Evolutionary conservation across 2,888 invertebrate species (phyloP).

Genomic region (Oconnorella tubifera): DNA sequence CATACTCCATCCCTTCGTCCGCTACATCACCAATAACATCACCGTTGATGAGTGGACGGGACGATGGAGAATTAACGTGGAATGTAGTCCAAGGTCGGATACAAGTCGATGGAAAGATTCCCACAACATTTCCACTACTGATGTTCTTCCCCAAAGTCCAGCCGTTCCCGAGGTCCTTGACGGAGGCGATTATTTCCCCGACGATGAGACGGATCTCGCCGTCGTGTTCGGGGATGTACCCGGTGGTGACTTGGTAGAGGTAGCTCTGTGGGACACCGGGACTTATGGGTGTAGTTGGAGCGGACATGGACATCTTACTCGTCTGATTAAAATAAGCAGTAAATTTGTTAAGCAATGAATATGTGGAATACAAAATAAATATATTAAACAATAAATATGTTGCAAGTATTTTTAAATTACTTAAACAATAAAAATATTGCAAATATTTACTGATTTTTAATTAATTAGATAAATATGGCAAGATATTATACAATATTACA

Average conservation of each 20-base stretch:
- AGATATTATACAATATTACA: too few species aligned
- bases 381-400: too few species aligned
- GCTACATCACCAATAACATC: background rate
- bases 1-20: background rate
- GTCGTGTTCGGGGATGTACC: conserved; percentile 29
- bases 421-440: too few species aligned
- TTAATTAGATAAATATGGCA: too few species aligned
- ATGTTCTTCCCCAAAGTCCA: conserved; percentile 35
- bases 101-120: conserved; percentile 32
- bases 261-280: conserved; percentile 10
- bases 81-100: conserved; percentile 8
- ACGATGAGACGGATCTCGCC: conserved; percentile 31
- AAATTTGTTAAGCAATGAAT: too few species aligned
- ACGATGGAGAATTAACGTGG: background rate
- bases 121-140: conserved; percentile 23
- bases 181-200: conserved; percentile 31
- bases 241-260: conserved; percentile 22
- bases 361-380: too few species aligned
- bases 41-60: background rate
- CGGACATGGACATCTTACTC: conserved; percentile 20
- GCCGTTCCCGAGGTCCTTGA: conserved; percentile 34
- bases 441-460: too few species aligned
- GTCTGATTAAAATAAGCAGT: too few species aligned
- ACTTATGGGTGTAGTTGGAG: conserved; percentile 20
- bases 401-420: too few species aligned